These are phyloP conservation scores for Danionella dracula DNA, from an alignment of 2,797 vertebrate species.

Conservation along the genomic window DNA sequence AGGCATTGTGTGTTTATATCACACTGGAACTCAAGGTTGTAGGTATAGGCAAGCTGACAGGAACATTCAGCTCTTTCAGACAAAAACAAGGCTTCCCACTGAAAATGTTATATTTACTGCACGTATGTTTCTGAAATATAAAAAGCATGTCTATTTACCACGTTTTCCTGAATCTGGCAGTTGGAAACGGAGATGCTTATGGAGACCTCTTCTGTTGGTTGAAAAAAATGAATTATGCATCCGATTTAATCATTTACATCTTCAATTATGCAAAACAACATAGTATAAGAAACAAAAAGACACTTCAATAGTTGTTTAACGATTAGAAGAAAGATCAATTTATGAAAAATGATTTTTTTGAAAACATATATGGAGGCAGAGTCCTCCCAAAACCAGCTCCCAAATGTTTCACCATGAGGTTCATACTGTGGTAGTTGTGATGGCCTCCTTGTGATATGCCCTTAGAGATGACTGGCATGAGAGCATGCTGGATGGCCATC, in stretches of 20 bases:
- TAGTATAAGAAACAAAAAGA: no score
- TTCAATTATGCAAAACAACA: no score
- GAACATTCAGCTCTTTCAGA: slow-evolving; percentile 14
- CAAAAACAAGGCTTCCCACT: slow-evolving; percentile 10
- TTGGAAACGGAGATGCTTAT: slow-evolving; percentile 96
- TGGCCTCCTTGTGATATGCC: slow-evolving; percentile 74
- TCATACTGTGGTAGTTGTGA: slow-evolving; percentile 82
- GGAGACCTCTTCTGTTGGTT: slow-evolving; percentile 83
- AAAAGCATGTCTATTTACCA: slow-evolving; percentile 73
- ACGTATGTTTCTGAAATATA: neutral
- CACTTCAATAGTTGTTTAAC: no score
- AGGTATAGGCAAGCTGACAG: slow-evolving; percentile 30
- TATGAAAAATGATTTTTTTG: no score
- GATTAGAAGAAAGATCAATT: no score
- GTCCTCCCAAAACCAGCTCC: neutral
- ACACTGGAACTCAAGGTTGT: slow-evolving; percentile 45
- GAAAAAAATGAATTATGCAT: slow-evolving; percentile 51
- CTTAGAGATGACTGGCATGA: slow-evolving; percentile 93
- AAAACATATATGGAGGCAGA: no score
- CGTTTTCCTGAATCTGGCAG: slow-evolving; percentile 94
- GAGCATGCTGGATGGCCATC: slow-evolving; percentile 90
- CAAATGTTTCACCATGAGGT: slow-evolving; percentile 13
- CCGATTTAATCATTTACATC: neutral
- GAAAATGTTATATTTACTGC: neutral
- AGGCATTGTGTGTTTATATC: slow-evolving; percentile 52